Base-by-base conservation (phyloP, 2,797 vertebrate genomes). In the Pangasius krempfi region DNA sequence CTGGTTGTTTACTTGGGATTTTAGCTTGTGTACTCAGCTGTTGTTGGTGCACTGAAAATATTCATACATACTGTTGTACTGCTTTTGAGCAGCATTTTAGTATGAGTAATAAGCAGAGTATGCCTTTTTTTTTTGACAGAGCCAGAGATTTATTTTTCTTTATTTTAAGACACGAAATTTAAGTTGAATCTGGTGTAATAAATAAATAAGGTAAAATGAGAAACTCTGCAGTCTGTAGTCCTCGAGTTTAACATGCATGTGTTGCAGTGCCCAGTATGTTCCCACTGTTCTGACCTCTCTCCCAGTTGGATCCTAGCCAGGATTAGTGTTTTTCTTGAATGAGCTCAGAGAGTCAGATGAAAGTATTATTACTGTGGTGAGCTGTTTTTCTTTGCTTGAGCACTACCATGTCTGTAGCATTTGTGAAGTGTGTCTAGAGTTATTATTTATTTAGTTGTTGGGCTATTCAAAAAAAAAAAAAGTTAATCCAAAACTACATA, bases 241-340 rank as follows among this genome's bases (percentile, higher is more conserved):
- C 30, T 87, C n/a, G 20, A 37, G 47, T 54, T 37, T 25, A 85
- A 14, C 60, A 82, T 58, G 58, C 58, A 20, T 70, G 64, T 91
- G 87, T 90, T 91, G 84, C 75, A 50, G 86, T 64, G 40, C 18
- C 16, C 72, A 87, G 72, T 75, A 76, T 56, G 60, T n/a, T 86
- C 70, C 64, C 27, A 70, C 64, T 76, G 64, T 66, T 81, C 88
- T 91, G 91, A 94, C 94, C 95, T 95, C 91, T 94, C 86, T 91
- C 93, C 94, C 92, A 93, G 87, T 95, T 95, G 94, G 94, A 92
- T 62, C 44, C 30, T 84, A 89, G 91, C 92, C 93, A 92, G 0
- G 0, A 90, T 92, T 91, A 87, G 54, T 16, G 89, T 92, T 86
- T 87, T 82, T 87, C 81, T 81, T 87, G 75, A 66, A 83, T 87